These are phyloP conservation scores for Pelecanoides urinatrix DNA, from an alignment of 2,113 vertebrate species.

Conservation along the genomic window DNA sequence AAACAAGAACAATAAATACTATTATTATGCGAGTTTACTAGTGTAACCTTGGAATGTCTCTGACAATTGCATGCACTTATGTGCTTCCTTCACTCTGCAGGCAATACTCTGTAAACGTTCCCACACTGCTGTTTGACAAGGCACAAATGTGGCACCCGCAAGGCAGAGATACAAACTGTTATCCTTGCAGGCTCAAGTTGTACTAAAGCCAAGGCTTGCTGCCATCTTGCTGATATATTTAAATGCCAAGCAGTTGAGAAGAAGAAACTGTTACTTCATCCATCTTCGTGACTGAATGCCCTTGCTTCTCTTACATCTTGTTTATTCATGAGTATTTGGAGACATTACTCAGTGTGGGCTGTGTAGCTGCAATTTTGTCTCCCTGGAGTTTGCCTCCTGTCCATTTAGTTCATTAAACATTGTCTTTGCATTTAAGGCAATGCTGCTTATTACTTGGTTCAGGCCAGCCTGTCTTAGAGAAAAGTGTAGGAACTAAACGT, in stretches of 20 bases:
- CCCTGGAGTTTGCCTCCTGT: background rate
- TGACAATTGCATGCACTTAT: background rate
- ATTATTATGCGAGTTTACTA: background rate
- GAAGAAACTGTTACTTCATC: slow-evolving; percentile 23
- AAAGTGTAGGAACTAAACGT: background rate
- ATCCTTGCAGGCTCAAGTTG: background rate
- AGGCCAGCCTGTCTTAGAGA: background rate
- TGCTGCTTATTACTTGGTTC: background rate
- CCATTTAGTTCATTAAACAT: background rate
- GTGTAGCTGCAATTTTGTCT: background rate
- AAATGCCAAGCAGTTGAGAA: background rate
- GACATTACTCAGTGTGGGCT: background rate
- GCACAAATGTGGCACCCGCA: background rate
- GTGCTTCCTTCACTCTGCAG: background rate
- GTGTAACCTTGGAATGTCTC: background rate
- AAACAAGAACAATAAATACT: background rate
- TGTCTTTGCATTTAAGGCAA: background rate
- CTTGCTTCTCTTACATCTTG: background rate
- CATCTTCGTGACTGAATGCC: background rate
- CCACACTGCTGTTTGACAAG: background rate
- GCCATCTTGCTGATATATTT: slow-evolving; percentile 23
- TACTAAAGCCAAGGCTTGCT: background rate
- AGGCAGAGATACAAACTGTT: background rate
- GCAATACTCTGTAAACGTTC: background rate
- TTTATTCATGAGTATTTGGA: slow-evolving; percentile 8